Conservation (phyloP, 2,888 invertebrate genomes). For the Cephus rjabovi region DNA sequence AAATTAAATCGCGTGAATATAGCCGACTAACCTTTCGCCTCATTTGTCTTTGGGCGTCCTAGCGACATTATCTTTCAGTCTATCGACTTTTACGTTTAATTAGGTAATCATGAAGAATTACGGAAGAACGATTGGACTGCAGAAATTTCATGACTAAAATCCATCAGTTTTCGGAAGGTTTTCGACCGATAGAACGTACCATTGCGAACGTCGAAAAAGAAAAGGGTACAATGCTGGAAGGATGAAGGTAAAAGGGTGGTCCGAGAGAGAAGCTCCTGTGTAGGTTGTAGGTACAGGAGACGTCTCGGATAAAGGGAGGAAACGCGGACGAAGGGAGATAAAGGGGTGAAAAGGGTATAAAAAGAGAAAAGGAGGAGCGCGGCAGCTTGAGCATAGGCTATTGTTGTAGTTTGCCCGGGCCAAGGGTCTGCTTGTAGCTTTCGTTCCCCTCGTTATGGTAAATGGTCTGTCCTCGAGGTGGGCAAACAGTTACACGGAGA, state of each 20-base stretch:
- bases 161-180: neutral
- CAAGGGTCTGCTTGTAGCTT: slow-evolving; percentile 43
- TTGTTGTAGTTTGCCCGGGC: slow-evolving; percentile 39
- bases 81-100: neutral
- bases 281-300: neutral
- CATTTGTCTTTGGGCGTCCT: neutral
- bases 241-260: slow-evolving; percentile 1
- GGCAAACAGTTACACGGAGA: slow-evolving; percentile 60
- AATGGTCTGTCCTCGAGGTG: slow-evolving; percentile 59
- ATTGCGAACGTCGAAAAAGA: neutral
- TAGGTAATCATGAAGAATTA: neutral
- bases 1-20: neutral
- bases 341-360: slow-evolving; percentile 14
- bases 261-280: slow-evolving; percentile 10
- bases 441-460: slow-evolving; percentile 61
- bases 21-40: neutral
- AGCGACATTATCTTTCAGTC: neutral
- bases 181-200: neutral
- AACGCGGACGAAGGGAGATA: slow-evolving; percentile 4
- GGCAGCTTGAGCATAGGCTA: slow-evolving; percentile 25
- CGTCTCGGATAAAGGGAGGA: neutral
- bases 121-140: neutral
- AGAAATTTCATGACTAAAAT: neutral
- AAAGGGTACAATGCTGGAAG: neutral
- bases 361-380: slow-evolving; percentile 18